Base-by-base conservation (phyloP, 1,140 invertebrate species). In the Sweltsa coloradensis region DNA sequence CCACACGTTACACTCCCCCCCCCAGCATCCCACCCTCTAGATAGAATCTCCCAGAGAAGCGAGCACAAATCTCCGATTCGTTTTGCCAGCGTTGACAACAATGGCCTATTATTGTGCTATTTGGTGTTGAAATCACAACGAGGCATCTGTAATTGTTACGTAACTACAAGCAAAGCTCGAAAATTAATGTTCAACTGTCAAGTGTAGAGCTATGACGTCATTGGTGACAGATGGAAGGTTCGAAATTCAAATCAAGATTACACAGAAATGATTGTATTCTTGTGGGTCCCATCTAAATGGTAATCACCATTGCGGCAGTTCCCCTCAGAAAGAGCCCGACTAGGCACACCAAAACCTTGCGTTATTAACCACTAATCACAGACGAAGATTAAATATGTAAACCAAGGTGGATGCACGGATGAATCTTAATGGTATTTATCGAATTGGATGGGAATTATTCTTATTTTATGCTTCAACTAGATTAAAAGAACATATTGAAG, bases 71-170 rank as follows among this genome's bases (percentile, higher is more conserved):
- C 9, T n/a, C 6, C 6, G 14, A 37, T 21, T 1, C 6, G 34
- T 9, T 37, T 37, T 9, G 34, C 14, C 34, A 9, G 34, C 16
- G 34, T 37, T 37, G 22, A 37, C 16, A 37, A 37, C 34, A 37
- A 37, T n/a, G 14, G 6, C 1, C 14, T 6, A 37, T 18, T 37
- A 37, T 18, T 14, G 34, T 21, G 34, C 16, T 37, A 18, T 37
- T 37, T 37, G 22, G 16, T 21, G 34, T 37, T 9, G 14, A 21
- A 37, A 37, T 37, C 34, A n/a, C 14, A 37, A 21, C 34, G 34
- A 5, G 34, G 22, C 16, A 37, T 37, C 34, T 37, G 6, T 37
- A 37, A 37, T 37, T 37, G 34, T 37, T 37, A 37, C 34, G 34
- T 37, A 37, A 37, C 16, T 37, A 37, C 34, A 14, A 37, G 7